Conservation (phyloP, 53 echinoderm and acorn worm species). For the Henricia sp. region DNA sequence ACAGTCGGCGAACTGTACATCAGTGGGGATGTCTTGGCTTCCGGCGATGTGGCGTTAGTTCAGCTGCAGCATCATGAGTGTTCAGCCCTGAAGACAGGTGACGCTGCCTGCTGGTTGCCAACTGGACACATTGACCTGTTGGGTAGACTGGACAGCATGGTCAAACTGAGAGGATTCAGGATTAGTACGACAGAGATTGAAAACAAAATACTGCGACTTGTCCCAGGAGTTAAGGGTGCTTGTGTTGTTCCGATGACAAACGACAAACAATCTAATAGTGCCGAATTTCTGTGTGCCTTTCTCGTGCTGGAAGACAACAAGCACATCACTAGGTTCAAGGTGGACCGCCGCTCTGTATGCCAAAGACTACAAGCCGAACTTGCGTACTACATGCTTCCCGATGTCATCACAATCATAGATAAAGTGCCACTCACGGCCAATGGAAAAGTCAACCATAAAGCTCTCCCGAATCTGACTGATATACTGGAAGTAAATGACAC, state of each 20-base stretch:
- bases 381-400: slow-evolving; percentile 29
- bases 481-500: neutral
- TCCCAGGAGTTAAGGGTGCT: slow-evolving; percentile 37
- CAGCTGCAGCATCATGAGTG: neutral
- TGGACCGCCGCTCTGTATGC: neutral
- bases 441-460: slow-evolving; percentile 30
- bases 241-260: neutral
- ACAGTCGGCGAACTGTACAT: slow-evolving; percentile 39
- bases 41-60: slow-evolving; percentile 32
- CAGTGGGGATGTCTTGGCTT: slow-evolving; percentile 38
- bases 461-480: slow-evolving; percentile 1
- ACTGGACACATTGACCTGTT: slow-evolving; percentile 38
- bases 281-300: slow-evolving; percentile 29
- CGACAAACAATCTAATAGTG: neutral
- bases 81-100: slow-evolving; percentile 30
- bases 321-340: no score
- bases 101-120: slow-evolving; percentile 46
- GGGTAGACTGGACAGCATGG: slow-evolving; percentile 50
- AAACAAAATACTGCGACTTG: slow-evolving; percentile 29
- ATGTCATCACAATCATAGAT: slow-evolving; percentile 22
- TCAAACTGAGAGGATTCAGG: slow-evolving; percentile 54
- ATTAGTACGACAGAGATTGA: slow-evolving; percentile 49
- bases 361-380: slow-evolving; percentile 15
- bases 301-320: slow-evolving; percentile 11
- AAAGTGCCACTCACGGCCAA: slow-evolving; percentile 39